These are phyloP conservation scores for Acronicta leporina DNA, from an alignment of 2,888 invertebrate species.

Conservation along the genomic window DNA sequence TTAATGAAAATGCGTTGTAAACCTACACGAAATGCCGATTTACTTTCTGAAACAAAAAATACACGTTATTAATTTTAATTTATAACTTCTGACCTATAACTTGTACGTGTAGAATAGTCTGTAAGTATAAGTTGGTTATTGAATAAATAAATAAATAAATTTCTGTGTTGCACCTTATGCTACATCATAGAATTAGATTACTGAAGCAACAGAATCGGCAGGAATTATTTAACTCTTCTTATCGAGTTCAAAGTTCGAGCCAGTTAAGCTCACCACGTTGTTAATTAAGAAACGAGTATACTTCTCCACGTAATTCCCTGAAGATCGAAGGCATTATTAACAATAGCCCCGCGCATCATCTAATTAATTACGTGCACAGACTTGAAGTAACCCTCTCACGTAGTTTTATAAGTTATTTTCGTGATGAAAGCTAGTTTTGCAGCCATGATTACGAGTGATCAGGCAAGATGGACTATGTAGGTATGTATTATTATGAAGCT, in stretches of 20 bases:
- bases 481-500: too few relatives aligned
- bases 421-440: constrained; percentile 21
- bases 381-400: constrained; percentile 31
- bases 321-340: constrained; percentile 47
- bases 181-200: too few relatives aligned
- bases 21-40: too few relatives aligned
- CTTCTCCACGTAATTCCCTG: constrained; percentile 20
- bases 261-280: constrained; percentile 26
- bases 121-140: too few relatives aligned
- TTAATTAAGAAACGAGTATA: constrained; percentile 32
- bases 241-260: constrained; percentile 11
- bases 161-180: too few relatives aligned
- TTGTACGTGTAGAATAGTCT: too few relatives aligned
- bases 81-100: too few relatives aligned
- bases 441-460: constrained; percentile 18
- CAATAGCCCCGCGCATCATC: constrained; percentile 39
- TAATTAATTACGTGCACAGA: constrained; percentile 57
- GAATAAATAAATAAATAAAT: too few relatives aligned
- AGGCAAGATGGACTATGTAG: constrained; percentile 1
- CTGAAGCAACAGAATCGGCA: not conserved
- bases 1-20: too few relatives aligned
- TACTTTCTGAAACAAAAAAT: too few relatives aligned
- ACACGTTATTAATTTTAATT: too few relatives aligned
- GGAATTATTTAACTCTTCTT: not conserved
- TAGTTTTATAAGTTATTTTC: constrained; percentile 41